Percentiles rank a stretch among this genome's conserved stretches.
Conservation (phyloP, 2,888 invertebrate species). For the Acronicta leporina region DNA sequence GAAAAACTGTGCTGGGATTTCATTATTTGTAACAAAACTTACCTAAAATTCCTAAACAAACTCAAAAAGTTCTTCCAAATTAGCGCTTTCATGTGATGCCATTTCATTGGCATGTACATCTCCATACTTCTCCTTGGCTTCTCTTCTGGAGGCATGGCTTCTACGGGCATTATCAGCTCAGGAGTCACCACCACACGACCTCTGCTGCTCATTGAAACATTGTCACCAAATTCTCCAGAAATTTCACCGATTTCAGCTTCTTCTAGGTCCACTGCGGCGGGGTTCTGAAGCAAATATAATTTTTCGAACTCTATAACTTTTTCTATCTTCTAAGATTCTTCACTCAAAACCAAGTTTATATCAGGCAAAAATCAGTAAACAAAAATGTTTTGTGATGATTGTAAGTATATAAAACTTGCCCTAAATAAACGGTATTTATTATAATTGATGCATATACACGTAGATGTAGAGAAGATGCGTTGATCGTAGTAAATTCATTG, state of each 20-base stretch:
- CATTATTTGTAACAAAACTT: conserved; percentile 55
- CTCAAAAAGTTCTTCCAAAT: conserved; percentile 97
- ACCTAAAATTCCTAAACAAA: conserved; percentile 95
- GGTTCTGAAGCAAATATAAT: conserved; percentile 77
- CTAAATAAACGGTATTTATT: too few species aligned
- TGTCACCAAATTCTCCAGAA: conserved; percentile 96
- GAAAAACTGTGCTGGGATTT: too few species aligned
- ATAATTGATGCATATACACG: too few species aligned
- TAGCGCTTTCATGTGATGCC: conserved; percentile 93
- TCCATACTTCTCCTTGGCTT: conserved; percentile 88
- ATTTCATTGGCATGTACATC: conserved; percentile 90
- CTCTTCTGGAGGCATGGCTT: conserved; percentile 92
- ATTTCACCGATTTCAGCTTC: conserved; percentile 93
- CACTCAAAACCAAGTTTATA: too few species aligned
- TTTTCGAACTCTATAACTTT: too few species aligned
- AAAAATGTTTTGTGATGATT: too few species aligned
- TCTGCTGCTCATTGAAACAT: conserved; percentile 93
- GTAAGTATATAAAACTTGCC: too few species aligned
- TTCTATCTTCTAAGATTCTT: too few species aligned
- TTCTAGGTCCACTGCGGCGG: conserved; percentile 90
- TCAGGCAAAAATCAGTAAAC: too few species aligned
- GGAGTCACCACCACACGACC: conserved; percentile 91
- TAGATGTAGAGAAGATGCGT: too few species aligned
- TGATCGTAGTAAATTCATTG: too few species aligned
- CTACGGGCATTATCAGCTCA: conserved; percentile 80